Base-by-base conservation (phyloP, 2,797 vertebrate species). In the Huso huso region DNA sequence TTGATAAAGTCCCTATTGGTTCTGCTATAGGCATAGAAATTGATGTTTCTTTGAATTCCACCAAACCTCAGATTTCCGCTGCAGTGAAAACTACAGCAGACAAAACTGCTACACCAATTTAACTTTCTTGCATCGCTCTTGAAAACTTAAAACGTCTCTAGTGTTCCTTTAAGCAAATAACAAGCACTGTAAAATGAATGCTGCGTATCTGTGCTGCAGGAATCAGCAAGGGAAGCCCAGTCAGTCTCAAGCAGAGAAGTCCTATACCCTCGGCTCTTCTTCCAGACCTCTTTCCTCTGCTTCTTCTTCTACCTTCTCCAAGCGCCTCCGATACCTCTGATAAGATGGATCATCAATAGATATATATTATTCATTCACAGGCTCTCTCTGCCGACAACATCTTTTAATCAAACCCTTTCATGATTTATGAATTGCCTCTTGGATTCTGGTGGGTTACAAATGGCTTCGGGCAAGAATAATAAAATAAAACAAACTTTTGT, bases 391-490 rank as follows among this genome's bases (percentile, higher is more conserved):
- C 50, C 59, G 15, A 51, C 58, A 61, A 61, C 66, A 67, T 67
- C 50, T 62, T 52, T 67, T 67, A 67, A 67, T 67, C 66, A 67
- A 61, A 52, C 15, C 57, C 59, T 61, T 67, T 67, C 59, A 67
- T 62, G 59, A 49, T 67, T 67, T 61, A 62, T 62, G 59, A 57
- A 37, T 60, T 67, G 58, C 57, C 66, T 67, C 49, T 67, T 67
- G 58, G 66, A 67, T 61, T 61, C 60, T 50, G 49, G 37, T 67
- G 57, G 15, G 49, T 61, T 51, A 51, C 66, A 67, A 67, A 52
- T 61, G 49, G 60, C 66, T 49, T 49, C 12, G 7, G 66, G 66
- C 66, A 50, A 67, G 18, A 67, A 51, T 3, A 67, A 55, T 3
- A 55, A 55, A n/a, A 55, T 37, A 55, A 53, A 18, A 53, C 60